These are phyloP conservation scores for Cyrtodaria siliqua DNA, from an alignment of 2,888 invertebrate species.

Conservation along the genomic window DNA sequence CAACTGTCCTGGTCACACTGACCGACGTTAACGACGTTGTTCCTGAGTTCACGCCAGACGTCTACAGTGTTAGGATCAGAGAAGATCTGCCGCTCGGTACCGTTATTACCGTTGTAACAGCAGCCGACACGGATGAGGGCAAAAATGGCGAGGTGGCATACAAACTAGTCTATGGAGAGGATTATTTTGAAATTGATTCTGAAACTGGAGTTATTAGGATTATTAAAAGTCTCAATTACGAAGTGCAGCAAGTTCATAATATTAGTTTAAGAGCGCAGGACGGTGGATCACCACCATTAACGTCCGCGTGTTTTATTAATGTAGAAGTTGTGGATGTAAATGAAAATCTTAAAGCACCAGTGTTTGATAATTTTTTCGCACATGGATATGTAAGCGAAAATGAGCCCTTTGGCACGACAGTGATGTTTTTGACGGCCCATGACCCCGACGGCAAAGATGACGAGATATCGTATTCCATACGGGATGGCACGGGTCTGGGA, in stretches of 20 bases:
- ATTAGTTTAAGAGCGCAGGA: conserved; percentile 94
- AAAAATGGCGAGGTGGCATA: conserved; percentile 93
- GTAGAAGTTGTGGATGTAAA: conserved; percentile 96
- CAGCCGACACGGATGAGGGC: conserved; percentile 94
- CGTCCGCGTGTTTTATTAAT: conserved; percentile 91
- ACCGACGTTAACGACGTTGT: conserved; percentile 93
- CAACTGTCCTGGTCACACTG: conserved; percentile 93
- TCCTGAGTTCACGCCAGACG: conserved; percentile 91
- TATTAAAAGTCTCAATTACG: conserved; percentile 93
- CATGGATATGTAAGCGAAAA: conserved; percentile 93
- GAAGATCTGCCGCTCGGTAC: conserved; percentile 96
- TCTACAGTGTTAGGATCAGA: conserved; percentile 90
- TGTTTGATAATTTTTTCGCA: conserved; percentile 93
- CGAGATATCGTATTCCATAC: conserved; percentile 93
- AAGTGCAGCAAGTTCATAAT: conserved; percentile 95
- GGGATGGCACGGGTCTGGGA: conserved; percentile 96
- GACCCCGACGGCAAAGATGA: conserved; percentile 94
- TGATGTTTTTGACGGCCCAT: conserved; percentile 91
- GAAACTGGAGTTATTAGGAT: conserved; percentile 95
- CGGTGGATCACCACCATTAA: conserved; percentile 91
- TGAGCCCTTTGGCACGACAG: conserved; percentile 91
- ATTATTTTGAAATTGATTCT: conserved; percentile 93
- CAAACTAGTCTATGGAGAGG: conserved; percentile 86
- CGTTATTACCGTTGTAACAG: conserved; percentile 93
- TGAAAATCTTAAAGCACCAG: conserved; percentile 94